Evolutionary conservation across 2,797 vertebrate genomes (phyloP).

Genomic region (Phalanger gymnotis): DNA sequence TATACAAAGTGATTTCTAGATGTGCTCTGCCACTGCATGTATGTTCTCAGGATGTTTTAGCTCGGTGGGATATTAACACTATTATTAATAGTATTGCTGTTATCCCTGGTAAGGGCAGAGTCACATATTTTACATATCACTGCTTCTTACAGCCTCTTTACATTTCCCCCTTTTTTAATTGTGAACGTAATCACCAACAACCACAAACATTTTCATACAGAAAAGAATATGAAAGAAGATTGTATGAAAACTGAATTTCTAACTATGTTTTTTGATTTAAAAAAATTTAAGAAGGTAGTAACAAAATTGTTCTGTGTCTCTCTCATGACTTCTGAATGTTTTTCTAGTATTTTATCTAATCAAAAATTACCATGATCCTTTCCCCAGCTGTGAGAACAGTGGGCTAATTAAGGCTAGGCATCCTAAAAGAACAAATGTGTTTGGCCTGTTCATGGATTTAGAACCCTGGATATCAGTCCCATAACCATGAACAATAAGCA

Average conservation of each 20-base stretch:
- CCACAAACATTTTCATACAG: background rate
- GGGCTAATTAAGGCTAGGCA: background rate
- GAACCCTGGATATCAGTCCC: background rate
- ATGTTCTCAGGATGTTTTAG: background rate
- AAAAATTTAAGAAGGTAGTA: conserved; percentile 16
- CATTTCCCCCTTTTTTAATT: background rate
- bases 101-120: background rate
- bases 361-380: background rate
- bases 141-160: background rate
- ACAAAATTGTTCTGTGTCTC: conserved; percentile 15
- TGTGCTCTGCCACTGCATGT: background rate
- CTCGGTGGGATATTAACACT: background rate
- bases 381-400: background rate
- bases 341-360: conserved; percentile 46
- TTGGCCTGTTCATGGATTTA: background rate
- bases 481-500: background rate
- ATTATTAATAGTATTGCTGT: background rate
- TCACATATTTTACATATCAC: background rate
- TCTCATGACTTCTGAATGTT: conserved; percentile 38
- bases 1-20: background rate
- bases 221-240: background rate
- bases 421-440: background rate
- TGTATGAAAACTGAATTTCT: background rate
- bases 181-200: background rate
- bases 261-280: background rate